Conservation (phyloP, 2,888 invertebrate genomes). For the Allolobophora icterica region DNA sequence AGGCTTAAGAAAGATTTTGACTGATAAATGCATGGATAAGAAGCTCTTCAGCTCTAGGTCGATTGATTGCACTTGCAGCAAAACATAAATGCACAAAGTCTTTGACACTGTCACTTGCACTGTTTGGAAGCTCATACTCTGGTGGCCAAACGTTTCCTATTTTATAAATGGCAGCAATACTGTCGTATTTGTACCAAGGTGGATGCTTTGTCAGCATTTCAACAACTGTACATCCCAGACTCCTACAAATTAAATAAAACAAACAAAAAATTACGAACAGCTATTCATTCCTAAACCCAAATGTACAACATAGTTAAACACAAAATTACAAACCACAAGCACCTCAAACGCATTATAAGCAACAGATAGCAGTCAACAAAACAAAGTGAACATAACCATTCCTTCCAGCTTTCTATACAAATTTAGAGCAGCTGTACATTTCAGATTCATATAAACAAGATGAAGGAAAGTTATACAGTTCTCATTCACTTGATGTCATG, state of each 20-base stretch:
- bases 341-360: neutral
- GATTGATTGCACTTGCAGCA: conserved; percentile 52
- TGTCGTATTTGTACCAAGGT: conserved; percentile 63
- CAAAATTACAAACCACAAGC: neutral
- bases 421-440: neutral
- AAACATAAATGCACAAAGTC: conserved; percentile 59
- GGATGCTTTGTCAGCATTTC: conserved; percentile 65
- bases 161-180: conserved; percentile 65
- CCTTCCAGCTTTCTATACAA: neutral
- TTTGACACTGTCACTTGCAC: conserved; percentile 51
- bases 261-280: neutral
- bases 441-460: neutral
- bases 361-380: neutral
- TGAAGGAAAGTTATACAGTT: neutral
- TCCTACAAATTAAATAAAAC: conserved; percentile 55
- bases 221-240: conserved; percentile 64
- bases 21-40: conserved; percentile 42
- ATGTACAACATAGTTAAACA: neutral
- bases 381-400: too few species aligned
- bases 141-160: conserved; percentile 61
- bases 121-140: conserved; percentile 56
- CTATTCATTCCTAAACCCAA: neutral
- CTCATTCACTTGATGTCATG: neutral
- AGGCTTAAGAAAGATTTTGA: neutral
- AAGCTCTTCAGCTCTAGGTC: conserved; percentile 58